A percentile compares a stretch with the other conserved stretches of the same genome.
phyloP scores from a whole-genome alignment of 2,113 vertebrate genomes.

The Eretmochelys imbricata region DNA sequence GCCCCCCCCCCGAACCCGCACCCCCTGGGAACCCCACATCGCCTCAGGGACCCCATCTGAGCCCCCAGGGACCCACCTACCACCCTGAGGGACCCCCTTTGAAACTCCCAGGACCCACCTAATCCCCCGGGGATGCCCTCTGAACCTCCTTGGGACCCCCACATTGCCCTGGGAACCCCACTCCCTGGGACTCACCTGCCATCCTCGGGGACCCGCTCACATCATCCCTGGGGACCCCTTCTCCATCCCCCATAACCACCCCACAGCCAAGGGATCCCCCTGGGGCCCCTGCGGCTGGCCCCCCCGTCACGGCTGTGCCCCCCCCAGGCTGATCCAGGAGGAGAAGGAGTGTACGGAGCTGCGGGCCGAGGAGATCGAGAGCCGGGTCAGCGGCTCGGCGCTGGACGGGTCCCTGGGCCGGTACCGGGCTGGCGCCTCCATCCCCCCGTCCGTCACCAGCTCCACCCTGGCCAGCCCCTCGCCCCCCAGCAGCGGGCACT shows the following conservation, averaged over 20 bases:
- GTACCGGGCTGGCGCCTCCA: conserved; percentile 84
- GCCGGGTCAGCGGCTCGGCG: conserved; percentile 88
- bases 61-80: neutral
- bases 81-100: neutral
- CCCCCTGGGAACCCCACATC: neutral
- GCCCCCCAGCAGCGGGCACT: conserved; percentile 92
- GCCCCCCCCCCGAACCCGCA: neutral
- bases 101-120: too few relatives aligned
- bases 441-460: conserved; percentile 91
- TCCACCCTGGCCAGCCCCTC: conserved; percentile 93
- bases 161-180: neutral
- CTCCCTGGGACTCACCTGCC: too few relatives aligned
- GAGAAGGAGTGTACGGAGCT: conserved; percentile 94
- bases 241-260: neutral
- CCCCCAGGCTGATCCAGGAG: conserved; percentile 89
- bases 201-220: neutral
- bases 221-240: neutral
- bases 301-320: neutral
- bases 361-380: conserved; percentile 92
- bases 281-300: neutral
- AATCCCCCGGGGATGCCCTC: neutral
- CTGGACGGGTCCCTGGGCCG: conserved; percentile 86
- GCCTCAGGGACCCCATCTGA: neutral
- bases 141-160: neutral
- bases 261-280: neutral